Conservation (phyloP, 1,140 invertebrate genomes). For the Carcinoscorpius rotundicauda region DNA sequence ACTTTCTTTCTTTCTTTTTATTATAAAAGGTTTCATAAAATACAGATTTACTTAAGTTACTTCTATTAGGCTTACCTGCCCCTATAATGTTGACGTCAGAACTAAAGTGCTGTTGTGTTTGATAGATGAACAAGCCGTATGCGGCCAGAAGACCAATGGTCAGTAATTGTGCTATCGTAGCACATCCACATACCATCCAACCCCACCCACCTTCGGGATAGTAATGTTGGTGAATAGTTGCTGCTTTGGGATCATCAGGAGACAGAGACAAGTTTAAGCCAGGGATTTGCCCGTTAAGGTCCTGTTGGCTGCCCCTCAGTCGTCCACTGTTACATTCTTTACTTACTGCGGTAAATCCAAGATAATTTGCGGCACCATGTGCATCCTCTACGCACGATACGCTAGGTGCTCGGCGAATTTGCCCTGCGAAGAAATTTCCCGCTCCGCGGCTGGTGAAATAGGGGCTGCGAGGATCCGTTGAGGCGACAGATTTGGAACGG, state of each 20-base stretch:
- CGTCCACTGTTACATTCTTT: neutral
- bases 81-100: no score
- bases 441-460: neutral
- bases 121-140: constrained; percentile 37
- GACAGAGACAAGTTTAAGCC: neutral
- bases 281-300: neutral
- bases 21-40: no score
- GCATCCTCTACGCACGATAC: neutral
- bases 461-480: neutral
- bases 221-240: constrained; percentile 46
- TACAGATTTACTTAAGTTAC: no score
- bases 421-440: no score
- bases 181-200: constrained; percentile 79
- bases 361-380: neutral
- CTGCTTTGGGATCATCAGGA: constrained; percentile 5
- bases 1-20: no score
- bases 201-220: constrained; percentile 57
- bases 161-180: constrained; percentile 66
- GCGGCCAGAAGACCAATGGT: constrained; percentile 68
- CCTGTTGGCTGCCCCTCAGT: neutral
- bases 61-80: no score
- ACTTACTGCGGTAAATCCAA: neutral
- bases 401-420: neutral
- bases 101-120: no score
- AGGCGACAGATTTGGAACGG: neutral